Percentiles rank a stretch among this genome's conserved stretches.
phyloP scores from a whole-genome alignment of 2,888 invertebrate genomes.

The Campoplex nolae region DNA sequence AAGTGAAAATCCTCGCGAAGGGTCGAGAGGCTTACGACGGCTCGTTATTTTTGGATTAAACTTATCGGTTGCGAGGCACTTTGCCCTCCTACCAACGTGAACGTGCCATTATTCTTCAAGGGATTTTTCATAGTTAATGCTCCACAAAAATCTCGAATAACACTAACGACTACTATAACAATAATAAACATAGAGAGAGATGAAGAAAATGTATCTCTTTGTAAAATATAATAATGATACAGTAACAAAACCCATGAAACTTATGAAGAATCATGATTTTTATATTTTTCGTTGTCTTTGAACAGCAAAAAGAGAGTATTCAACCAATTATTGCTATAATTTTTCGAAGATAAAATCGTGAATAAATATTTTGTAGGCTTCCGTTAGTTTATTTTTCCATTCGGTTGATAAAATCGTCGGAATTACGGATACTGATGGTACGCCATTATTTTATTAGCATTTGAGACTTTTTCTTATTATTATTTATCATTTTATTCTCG shows the following conservation, averaged over 20 bases:
- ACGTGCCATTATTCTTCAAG: conserved; percentile 38
- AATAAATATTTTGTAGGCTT: background rate
- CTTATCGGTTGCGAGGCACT: conserved; percentile 69
- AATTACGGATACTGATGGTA: background rate
- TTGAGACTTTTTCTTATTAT: background rate
- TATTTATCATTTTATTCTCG: background rate
- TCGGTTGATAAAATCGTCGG: background rate
- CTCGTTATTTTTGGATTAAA: conserved; percentile 74
- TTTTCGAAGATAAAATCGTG: background rate
- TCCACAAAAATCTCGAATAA: conserved; percentile 44
- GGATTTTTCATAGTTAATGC: conserved; percentile 32
- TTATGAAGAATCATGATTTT: background rate
- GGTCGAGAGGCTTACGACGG: conserved; percentile 70
- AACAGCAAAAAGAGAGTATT: background rate
- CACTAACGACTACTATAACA: conserved; percentile 4
- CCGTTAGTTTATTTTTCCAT: background rate
- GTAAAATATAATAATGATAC: background rate
- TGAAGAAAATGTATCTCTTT: background rate
- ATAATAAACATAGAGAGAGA: background rate
- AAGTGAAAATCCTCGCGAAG: conserved; percentile 68
- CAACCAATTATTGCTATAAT: background rate
- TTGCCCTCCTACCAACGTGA: conserved; percentile 62
- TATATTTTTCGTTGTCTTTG: background rate
- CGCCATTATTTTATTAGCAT: background rate
- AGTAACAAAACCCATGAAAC: background rate